These are phyloP conservation scores for Didymodactylos carnosus DNA, from an alignment of 2,888 invertebrate species.

Conservation along the genomic window DNA sequence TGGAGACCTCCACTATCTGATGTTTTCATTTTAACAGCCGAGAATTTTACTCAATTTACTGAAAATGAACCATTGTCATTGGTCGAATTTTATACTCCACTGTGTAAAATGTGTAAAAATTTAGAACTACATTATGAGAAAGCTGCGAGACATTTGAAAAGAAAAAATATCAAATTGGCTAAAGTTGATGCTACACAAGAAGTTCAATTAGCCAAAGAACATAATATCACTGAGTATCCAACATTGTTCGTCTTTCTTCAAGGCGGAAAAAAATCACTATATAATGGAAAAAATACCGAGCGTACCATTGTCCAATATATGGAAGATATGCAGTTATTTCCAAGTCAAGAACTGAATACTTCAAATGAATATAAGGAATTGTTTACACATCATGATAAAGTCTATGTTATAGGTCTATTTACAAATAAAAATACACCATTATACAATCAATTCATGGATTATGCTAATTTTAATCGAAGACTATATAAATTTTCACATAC, in stretches of 20 bases:
- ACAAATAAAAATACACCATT: constrained; percentile 2
- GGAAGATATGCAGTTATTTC: background rate
- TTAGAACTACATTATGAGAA: constrained; percentile 39
- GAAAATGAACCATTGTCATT: constrained; percentile 35
- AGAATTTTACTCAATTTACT: constrained; percentile 32
- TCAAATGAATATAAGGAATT: background rate
- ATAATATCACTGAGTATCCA: constrained; percentile 38
- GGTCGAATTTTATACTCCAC: constrained; percentile 43
- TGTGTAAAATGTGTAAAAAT: constrained; percentile 40
- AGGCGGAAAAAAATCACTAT: background rate
- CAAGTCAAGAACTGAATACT: background rate
- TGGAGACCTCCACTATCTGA: constrained; percentile 41
- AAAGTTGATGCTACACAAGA: constrained; percentile 32
- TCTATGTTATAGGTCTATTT: background rate
- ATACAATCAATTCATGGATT: constrained; percentile 23
- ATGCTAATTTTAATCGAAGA: constrained; percentile 35
- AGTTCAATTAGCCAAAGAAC: constrained; percentile 34
- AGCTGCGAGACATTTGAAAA: constrained; percentile 34
- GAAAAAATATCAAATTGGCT: background rate
- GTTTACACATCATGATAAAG: background rate
- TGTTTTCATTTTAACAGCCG: constrained; percentile 36
- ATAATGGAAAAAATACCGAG: background rate
- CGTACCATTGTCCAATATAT: background rate
- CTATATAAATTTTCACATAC: constrained; percentile 37
- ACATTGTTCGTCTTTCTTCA: constrained; percentile 39